These are phyloP conservation scores for Microcebus lehilahytsara DNA, from an alignment of 2,113 vertebrate species.

Conservation along the genomic window DNA sequence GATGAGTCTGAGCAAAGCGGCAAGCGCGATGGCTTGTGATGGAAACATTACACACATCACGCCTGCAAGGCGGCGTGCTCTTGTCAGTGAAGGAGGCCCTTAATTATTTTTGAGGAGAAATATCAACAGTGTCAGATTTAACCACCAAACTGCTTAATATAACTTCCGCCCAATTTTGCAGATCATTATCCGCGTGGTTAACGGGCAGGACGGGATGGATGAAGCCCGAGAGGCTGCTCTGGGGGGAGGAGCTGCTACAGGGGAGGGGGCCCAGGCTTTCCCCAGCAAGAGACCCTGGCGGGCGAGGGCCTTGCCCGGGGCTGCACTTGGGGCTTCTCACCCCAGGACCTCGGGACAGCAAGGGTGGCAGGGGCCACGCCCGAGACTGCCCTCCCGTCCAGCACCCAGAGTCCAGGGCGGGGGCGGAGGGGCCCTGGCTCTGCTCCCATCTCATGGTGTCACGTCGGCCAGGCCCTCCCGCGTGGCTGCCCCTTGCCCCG, in stretches of 20 bases:
- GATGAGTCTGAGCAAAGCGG: constrained; percentile 65
- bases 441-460: accelerated
- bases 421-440: not conserved
- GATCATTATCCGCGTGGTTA: constrained; percentile 77
- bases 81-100: constrained; percentile 52
- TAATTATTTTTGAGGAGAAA: constrained; percentile 77
- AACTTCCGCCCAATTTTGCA: constrained; percentile 76
- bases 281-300: not conserved
- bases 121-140: constrained; percentile 71
- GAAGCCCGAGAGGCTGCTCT: constrained; percentile 52
- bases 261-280: not conserved
- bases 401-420: accelerated
- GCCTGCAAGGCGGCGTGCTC: constrained; percentile 42
- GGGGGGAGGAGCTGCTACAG: constrained; percentile 37
- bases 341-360: accelerated
- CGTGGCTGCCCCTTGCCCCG: too few species aligned
- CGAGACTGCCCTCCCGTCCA: not conserved
- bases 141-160: constrained; percentile 69
- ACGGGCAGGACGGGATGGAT: constrained; percentile 69
- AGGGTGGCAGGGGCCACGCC: not conserved
- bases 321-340: not conserved
- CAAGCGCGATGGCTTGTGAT: constrained; percentile 59
- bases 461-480: accelerated
- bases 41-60: constrained; percentile 63
- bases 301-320: not conserved